Conservation (phyloP, 2,797 vertebrate species). For the Fistularia tabacaria region DNA sequence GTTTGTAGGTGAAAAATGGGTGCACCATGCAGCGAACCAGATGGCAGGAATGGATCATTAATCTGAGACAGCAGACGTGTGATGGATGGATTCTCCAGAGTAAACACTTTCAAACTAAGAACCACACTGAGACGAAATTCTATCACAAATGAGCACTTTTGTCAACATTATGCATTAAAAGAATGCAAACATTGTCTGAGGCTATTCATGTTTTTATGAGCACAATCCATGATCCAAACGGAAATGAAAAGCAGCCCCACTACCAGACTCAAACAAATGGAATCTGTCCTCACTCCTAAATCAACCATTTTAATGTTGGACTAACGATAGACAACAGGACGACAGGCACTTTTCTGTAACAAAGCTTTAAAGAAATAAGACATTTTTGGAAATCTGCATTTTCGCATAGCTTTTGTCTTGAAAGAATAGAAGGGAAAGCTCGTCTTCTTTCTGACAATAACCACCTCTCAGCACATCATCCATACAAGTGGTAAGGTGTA, state of each 20-base stretch:
- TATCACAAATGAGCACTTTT: constrained; percentile 52
- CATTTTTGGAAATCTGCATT: too few relatives aligned
- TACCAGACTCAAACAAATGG: too few relatives aligned
- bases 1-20: constrained; percentile 76
- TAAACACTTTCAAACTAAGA: constrained; percentile 65
- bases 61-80: constrained; percentile 68
- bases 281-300: neutral
- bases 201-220: constrained; percentile 11
- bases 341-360: too few relatives aligned
- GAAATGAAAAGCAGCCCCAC: neutral
- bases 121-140: constrained; percentile 59
- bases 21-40: constrained; percentile 73
- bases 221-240: neutral
- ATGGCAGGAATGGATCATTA: constrained; percentile 74
- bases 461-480: too few relatives aligned
- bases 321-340: too few relatives aligned
- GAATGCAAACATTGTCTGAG: constrained; percentile 6
- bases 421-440: too few relatives aligned
- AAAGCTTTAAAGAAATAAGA: too few relatives aligned
- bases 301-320: neutral
- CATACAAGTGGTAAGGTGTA: too few relatives aligned
- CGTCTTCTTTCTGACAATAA: too few relatives aligned
- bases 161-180: constrained; percentile 27
- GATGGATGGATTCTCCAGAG: constrained; percentile 72
- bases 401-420: too few relatives aligned